Percentiles rank a stretch among this genome's conserved stretches.
Evolutionary conservation across 2,113 vertebrate genomes (phyloP).

Genomic region (Deroptyus accipitrinus): DNA sequence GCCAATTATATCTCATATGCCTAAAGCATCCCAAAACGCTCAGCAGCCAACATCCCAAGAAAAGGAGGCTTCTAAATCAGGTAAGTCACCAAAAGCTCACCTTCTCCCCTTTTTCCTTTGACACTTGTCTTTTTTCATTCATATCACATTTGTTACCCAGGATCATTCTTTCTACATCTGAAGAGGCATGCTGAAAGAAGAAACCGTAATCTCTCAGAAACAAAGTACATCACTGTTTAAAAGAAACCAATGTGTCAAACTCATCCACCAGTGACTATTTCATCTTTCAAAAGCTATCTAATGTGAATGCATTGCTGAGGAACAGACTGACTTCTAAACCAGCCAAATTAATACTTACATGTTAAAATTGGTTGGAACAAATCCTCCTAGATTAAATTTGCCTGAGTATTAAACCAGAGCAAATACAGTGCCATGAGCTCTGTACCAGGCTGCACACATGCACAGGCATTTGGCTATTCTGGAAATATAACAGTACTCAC

Average conservation of each 20-base stretch:
- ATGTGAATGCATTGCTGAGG: not conserved
- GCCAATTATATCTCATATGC: not conserved
- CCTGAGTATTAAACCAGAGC: not conserved
- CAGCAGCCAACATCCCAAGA: not conserved
- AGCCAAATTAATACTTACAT: not conserved
- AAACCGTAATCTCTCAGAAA: slow-evolving; percentile 4
- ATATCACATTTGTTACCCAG: slow-evolving; percentile 98
- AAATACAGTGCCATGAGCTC: not conserved
- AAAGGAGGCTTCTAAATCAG: not conserved
- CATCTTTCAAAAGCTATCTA: not conserved
- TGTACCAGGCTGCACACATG: not conserved
- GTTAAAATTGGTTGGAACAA: not conserved
- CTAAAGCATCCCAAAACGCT: not conserved
- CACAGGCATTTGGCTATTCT: not conserved
- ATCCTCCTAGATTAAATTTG: not conserved
- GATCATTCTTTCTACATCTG: slow-evolving; percentile 97
- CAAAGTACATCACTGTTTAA: not conserved
- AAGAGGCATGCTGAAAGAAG: slow-evolving; percentile 88
- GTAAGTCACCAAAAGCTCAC: slow-evolving; percentile 65
- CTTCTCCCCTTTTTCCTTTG: slow-evolving; percentile 96
- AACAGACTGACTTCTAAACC: not conserved
- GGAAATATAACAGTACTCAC: not conserved
- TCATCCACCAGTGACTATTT: not conserved
- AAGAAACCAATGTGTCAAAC: not conserved
- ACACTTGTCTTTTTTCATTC: slow-evolving; percentile 97